Percentiles rank a stretch among this genome's conserved stretches.
These are phyloP conservation scores for Climacteris rufus DNA, from an alignment of 2,113 vertebrate species.

Conservation along the genomic window DNA sequence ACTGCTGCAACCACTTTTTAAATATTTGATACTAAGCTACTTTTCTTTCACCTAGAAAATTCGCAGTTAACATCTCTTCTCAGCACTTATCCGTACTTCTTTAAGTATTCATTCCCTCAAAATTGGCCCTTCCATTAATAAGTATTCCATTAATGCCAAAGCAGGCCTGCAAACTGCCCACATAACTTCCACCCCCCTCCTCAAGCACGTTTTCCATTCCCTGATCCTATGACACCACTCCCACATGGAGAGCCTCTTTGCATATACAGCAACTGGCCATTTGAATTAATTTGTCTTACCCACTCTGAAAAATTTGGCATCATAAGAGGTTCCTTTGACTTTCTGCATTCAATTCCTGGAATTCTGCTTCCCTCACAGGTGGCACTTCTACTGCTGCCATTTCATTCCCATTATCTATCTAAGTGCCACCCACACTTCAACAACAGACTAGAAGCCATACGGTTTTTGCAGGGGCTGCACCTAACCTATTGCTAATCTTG, in stretches of 20 bases:
- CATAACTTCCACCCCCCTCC: not conserved
- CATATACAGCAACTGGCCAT: not conserved
- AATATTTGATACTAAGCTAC: constrained; percentile 29
- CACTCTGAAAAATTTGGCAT: not conserved
- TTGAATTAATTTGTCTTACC: not conserved
- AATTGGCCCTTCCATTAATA: not conserved
- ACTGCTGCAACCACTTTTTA: not conserved
- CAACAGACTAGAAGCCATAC: not conserved
- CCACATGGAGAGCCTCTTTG: not conserved
- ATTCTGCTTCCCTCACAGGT: not conserved
- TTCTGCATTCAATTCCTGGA: not conserved
- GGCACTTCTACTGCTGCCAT: not conserved
- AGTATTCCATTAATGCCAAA: not conserved
- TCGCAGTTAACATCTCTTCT: not conserved
- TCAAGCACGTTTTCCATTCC: not conserved
- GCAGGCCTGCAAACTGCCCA: not conserved
- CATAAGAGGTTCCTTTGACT: not conserved
- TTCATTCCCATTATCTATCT: not conserved
- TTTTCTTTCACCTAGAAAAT: constrained; percentile 36
- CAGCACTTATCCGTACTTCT: not conserved
- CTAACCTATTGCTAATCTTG: not conserved
- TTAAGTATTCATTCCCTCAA: not conserved
- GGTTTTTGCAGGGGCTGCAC: not conserved
- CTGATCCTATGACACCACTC: not conserved
- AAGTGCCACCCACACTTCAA: not conserved